These are phyloP conservation scores for Drosophila tristis DNA, from an alignment of 1,140 invertebrate genomes.

Conservation along the genomic window DNA sequence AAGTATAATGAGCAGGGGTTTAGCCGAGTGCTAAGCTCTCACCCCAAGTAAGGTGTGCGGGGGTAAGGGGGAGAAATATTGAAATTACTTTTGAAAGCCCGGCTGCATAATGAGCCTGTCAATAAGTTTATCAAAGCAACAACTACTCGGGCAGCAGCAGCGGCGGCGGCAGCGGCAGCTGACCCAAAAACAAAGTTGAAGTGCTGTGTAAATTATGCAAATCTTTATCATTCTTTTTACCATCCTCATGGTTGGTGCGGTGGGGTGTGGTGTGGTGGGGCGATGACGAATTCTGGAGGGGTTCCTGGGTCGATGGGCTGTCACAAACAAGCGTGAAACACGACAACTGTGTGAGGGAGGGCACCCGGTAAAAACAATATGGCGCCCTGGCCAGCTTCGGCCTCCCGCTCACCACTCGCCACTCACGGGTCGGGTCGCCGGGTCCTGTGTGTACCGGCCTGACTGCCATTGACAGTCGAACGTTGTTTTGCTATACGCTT, in stretches of 20 bases:
- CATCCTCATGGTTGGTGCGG: not conserved
- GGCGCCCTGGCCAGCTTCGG: constrained; percentile 61
- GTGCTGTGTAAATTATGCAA: constrained; percentile 81
- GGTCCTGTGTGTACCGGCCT: constrained; percentile 43
- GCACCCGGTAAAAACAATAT: constrained; percentile 76
- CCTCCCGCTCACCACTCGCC: not conserved
- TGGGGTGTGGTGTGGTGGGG: not conserved
- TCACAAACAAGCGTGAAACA: constrained; percentile 80
- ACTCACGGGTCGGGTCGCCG: constrained; percentile 5
- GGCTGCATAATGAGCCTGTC: constrained; percentile 75
- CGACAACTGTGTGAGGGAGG: constrained; percentile 66
- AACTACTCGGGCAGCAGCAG: constrained; percentile 43
- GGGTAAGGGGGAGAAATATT: constrained; percentile 16
- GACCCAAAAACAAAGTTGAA: constrained; percentile 70
- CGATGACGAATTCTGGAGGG: not conserved
- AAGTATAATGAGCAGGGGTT: constrained; percentile 13
- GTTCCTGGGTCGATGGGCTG: constrained; percentile 46
- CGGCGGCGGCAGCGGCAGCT: constrained; percentile 14
- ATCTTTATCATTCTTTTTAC: constrained; percentile 68
- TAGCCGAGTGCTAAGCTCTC: not conserved
- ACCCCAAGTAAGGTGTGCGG: too few species aligned
- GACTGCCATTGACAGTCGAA: constrained; percentile 75
- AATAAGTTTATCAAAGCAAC: constrained; percentile 78
- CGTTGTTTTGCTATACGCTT: constrained; percentile 72
- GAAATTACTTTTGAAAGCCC: constrained; percentile 47